phyloP scores from a whole-genome alignment of 30 jellyfish, hydroid and myxozoan genomes.

The Hydractinia symbiolongicarpus region DNA sequence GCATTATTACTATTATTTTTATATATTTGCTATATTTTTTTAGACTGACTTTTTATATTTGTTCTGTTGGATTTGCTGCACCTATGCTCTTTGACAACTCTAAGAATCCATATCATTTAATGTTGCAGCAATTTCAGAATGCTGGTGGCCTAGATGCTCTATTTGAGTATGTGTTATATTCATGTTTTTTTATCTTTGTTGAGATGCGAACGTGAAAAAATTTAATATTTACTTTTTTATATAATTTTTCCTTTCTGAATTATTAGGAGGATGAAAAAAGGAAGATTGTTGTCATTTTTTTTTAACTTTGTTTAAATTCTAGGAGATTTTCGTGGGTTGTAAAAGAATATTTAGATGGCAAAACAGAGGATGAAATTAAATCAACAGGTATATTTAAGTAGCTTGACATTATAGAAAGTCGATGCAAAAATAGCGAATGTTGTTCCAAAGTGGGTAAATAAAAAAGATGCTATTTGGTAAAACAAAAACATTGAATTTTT shows the following conservation, averaged over 20 bases:
- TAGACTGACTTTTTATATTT: slow-evolving; percentile 74
- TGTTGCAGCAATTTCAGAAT: slow-evolving; percentile 69
- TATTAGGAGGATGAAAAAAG: background rate
- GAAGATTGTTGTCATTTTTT: background rate
- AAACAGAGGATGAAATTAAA: background rate
- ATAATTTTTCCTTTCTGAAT: background rate
- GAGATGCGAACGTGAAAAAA: background rate
- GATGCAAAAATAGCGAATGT: no score
- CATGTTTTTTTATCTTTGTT: background rate
- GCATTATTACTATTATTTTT: background rate
- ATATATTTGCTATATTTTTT: background rate
- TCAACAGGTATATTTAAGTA: background rate
- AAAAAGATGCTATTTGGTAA: no score
- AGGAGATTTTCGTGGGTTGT: slow-evolving; percentile 3
- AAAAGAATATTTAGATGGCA: background rate
- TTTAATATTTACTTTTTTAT: no score
- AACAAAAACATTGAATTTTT: no score
- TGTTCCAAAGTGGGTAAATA: no score
- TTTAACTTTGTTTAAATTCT: background rate
- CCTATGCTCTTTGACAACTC: slow-evolving; percentile 71
- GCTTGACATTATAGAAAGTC: no score
- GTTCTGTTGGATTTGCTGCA: slow-evolving; percentile 82
- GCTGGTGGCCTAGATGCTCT: slow-evolving; percentile 63
- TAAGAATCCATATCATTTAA: slow-evolving; percentile 76
- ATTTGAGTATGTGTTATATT: slow-evolving; percentile 40